Conservation (phyloP, 2,797 vertebrate species). For the Limosa lapponica region DNA sequence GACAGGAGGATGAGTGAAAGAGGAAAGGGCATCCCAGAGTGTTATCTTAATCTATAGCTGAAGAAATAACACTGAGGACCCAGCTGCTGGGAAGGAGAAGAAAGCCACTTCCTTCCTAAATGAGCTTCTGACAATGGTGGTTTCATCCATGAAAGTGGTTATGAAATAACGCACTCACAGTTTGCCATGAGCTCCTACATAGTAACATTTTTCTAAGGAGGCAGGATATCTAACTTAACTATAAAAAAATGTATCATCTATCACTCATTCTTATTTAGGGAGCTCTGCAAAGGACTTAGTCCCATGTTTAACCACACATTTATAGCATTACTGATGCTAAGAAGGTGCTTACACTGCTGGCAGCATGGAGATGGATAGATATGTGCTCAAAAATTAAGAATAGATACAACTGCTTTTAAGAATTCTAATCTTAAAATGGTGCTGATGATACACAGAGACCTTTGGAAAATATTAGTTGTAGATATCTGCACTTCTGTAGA, state of each 20-base stretch:
- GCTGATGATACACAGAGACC: not conserved
- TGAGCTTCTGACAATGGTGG: not conserved
- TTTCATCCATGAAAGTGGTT: not conserved
- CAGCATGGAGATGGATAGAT: not conserved
- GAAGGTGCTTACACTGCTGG: not conserved
- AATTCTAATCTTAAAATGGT: not conserved
- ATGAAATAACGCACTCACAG: not conserved
- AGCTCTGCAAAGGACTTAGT: not conserved
- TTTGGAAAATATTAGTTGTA: not conserved
- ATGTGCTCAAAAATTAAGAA: not conserved
- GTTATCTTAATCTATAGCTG: slow-evolving; percentile 12
- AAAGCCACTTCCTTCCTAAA: not conserved
- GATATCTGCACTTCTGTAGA: not conserved
- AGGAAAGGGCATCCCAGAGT: not conserved
- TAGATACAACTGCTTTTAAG: not conserved
- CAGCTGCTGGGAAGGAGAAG: not conserved
- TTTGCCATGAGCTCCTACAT: not conserved
- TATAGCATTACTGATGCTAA: not conserved
- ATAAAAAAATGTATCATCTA: not conserved
- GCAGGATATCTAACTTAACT: not conserved
- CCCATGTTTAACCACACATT: not conserved
- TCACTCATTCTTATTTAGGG: not conserved
- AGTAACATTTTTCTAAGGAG: not conserved
- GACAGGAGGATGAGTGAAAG: not conserved
- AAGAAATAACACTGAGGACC: not conserved